phyloP scores from a whole-genome alignment of 2,888 invertebrate species.

The Pyralis farinalis region DNA sequence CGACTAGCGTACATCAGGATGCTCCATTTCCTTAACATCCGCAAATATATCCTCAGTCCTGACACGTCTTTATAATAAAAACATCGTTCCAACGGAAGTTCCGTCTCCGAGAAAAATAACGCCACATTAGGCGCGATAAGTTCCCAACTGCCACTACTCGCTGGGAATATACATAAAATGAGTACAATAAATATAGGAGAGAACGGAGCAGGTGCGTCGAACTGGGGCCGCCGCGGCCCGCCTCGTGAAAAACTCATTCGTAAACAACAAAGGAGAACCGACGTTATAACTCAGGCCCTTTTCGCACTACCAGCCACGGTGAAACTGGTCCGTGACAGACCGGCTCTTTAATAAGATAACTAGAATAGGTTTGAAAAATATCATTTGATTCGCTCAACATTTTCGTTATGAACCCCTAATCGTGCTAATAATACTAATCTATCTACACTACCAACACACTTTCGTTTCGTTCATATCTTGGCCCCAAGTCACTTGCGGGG shows the following conservation, averaged over 20 bases:
- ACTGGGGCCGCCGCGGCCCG: conserved; percentile 50
- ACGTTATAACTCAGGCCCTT: conserved; percentile 38
- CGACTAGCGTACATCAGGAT: conserved; percentile 47
- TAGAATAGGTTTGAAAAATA: too few species aligned
- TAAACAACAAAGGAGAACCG: conserved; percentile 69
- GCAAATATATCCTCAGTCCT: conserved; percentile 59
- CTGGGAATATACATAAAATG: conserved; percentile 56
- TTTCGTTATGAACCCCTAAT: too few species aligned
- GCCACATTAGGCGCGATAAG: conserved; percentile 67
- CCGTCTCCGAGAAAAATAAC: conserved; percentile 44
- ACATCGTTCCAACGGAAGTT: conserved; percentile 55
- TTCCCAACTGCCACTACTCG: conserved; percentile 59
- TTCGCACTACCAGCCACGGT: background rate
- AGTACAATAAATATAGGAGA: conserved; percentile 55
- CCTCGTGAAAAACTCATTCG: conserved; percentile 73
- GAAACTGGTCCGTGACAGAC: too few species aligned
- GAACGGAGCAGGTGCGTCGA: conserved; percentile 62
- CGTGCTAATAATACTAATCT: too few species aligned
- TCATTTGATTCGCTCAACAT: too few species aligned
- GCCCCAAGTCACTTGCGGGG: too few species aligned
- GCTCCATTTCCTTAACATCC: conserved; percentile 52
- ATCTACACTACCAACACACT: too few species aligned
- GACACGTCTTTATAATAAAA: conserved; percentile 75
- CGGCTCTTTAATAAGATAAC: too few species aligned
- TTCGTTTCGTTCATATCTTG: too few species aligned